Evolutionary conservation across 2,113 vertebrate species (phyloP).

Genomic region (Clupea harengus): DNA sequence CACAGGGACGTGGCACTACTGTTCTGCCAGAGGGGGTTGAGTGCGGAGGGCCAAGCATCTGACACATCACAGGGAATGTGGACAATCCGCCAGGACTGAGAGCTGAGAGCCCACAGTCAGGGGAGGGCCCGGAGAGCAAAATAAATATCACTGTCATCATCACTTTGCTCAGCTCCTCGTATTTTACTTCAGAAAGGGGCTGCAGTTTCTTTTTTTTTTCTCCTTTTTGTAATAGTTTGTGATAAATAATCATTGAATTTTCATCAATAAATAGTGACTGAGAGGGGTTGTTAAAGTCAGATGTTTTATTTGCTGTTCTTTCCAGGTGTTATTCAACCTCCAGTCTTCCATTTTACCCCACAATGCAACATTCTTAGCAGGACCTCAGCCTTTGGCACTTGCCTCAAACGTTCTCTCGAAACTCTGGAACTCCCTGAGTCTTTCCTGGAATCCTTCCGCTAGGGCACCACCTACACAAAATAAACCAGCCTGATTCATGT

Average conservation of each 20-base stretch:
- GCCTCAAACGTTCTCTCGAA: slow-evolving; percentile 93
- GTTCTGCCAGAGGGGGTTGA: slow-evolving; percentile 37
- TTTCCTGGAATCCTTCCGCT: slow-evolving; percentile 88
- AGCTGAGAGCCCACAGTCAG: not conserved
- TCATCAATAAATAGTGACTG: not conserved
- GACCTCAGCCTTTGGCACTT: slow-evolving; percentile 38
- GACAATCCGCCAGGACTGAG: slow-evolving; percentile 56
- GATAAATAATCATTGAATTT: not conserved
- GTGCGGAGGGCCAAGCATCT: slow-evolving; percentile 33
- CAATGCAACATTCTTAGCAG: not conserved
- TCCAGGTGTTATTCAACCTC: slow-evolving; percentile 27
- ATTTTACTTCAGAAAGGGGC: not conserved
- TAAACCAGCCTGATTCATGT: not conserved
- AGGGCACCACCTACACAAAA: slow-evolving; percentile 78
- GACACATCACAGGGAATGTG: slow-evolving; percentile 37
- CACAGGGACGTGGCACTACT: slow-evolving; percentile 30
- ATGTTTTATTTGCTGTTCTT: not conserved
- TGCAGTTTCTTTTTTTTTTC: too few species aligned
- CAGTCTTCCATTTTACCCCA: slow-evolving; percentile 19
- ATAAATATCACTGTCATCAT: slow-evolving; percentile 11
- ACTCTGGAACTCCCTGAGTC: slow-evolving; percentile 87
- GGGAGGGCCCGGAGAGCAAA: not conserved
- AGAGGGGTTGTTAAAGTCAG: not conserved
- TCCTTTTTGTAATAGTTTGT: not conserved
- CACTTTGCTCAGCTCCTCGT: not conserved